Evolutionary conservation across 2,888 invertebrate genomes (phyloP), one percentile per base, ranked within the genome.

Genomic region (Platypus cylindrus): DNA sequence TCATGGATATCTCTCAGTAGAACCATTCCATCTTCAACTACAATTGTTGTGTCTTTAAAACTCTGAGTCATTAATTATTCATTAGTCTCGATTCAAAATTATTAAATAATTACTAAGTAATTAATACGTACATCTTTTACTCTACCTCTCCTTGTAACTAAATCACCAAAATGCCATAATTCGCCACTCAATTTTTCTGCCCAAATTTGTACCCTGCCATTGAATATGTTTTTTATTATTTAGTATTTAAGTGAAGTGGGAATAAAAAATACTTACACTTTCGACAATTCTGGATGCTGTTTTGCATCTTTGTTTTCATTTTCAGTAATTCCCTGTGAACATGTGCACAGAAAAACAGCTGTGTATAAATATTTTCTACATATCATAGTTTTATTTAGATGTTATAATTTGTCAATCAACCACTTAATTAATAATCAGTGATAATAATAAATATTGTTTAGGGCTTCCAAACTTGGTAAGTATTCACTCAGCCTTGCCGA

Each of bases 1-100:
- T 78, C 76, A 7, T 83, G 78, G 67, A 90, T 86, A 44, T 83
- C 82, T 50, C 78, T 76, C 17, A 87, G 78, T 54, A 91, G 65
- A 51, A 75, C 72, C 48, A 73, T 71, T 3, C 90, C 85, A 58
- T 84, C 80, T 54, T 82, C 71, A 24, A 77, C 67, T 47, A 77
- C 73, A 30, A 87, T 73, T 55, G 80, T 82, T 34, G 58, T 56
- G 20, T 78, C 74, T 59, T 83, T 82, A 60, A 82, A 87, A 56
- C 82, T 83, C 75, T 83, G 58, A 33, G 60, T 62, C 45, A 5
- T 20, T 7, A 20, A 20, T 9, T 20, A 9, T 9, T 7, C 20
- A 20, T 7, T 7, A 7, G 20, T 20, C 5, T 20, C 9, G 20
- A 7, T 9, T 9, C 20, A 7, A 20, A 20, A 20, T 9, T 7